A percentile compares a stretch with the other conserved stretches of the same genome.
Evolutionary conservation across 2,797 vertebrate species (phyloP).

Genomic region (Dendrocincla fuliginosa): DNA sequence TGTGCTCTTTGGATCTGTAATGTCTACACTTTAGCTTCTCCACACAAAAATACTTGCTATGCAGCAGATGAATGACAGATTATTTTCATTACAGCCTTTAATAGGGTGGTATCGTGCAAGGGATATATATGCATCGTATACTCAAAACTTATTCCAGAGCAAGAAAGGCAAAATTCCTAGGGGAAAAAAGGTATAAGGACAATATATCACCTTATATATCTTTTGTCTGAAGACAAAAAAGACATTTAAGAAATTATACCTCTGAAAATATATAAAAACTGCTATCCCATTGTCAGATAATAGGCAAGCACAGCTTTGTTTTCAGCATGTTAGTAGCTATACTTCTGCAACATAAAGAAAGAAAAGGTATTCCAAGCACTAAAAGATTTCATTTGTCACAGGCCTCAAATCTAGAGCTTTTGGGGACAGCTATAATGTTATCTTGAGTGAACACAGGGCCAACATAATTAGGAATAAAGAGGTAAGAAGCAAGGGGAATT

Average conservation of each 20-base stretch:
- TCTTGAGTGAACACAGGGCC: conserved; percentile 76
- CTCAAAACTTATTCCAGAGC: neutral
- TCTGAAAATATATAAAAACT: neutral
- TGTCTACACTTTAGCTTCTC: neutral
- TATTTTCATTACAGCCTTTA: neutral
- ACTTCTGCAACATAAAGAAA: neutral
- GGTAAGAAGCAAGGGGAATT: conserved; percentile 65
- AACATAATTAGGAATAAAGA: conserved; percentile 78
- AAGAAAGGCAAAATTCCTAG: neutral
- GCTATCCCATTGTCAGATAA: neutral
- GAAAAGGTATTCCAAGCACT: neutral
- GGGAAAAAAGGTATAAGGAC: neutral
- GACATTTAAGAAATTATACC: neutral
- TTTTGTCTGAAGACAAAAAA: neutral
- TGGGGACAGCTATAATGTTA: conserved; percentile 69
- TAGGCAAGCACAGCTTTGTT: neutral
- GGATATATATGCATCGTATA: too few species aligned
- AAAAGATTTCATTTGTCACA: conserved; percentile 68
- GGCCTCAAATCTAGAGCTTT: conserved; percentile 48
- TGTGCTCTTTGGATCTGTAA: neutral
- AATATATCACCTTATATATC: neutral
- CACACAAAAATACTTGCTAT: neutral
- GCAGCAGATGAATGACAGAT: neutral
- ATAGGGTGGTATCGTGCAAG: neutral
- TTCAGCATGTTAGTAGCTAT: neutral